These are phyloP conservation scores for Agelastica alni DNA, from an alignment of 2,888 invertebrate genomes.

Conservation along the genomic window DNA sequence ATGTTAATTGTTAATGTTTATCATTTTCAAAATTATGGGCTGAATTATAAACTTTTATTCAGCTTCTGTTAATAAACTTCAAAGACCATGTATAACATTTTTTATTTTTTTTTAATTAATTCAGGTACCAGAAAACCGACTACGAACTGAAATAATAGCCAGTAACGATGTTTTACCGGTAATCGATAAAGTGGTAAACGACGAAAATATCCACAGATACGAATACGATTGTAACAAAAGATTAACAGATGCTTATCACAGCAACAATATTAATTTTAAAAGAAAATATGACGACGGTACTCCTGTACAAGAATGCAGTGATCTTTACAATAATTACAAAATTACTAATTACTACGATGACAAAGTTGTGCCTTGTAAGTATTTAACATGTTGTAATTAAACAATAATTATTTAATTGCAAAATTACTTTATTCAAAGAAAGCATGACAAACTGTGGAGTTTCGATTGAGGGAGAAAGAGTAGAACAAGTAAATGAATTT, in stretches of 20 bases:
- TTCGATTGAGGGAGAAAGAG: too few relatives aligned
- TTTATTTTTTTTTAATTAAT: constrained; percentile 11
- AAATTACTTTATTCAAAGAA: too few relatives aligned
- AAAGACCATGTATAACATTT: background rate
- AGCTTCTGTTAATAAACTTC: too few relatives aligned
- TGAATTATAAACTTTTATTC: too few relatives aligned
- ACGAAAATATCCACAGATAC: constrained; percentile 20
- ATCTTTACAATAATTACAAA: constrained; percentile 8
- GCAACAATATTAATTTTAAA: constrained; percentile 27
- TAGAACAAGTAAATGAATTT: too few relatives aligned
- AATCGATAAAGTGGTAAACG: constrained; percentile 25
- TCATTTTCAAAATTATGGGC: too few relatives aligned
- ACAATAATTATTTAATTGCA: too few relatives aligned
- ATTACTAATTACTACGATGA: constrained; percentile 20
- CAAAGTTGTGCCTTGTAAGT: constrained; percentile 29
- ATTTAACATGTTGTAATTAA: background rate
- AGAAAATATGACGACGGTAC: constrained; percentile 21
- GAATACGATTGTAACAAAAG: constrained; percentile 16
- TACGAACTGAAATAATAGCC: constrained; percentile 25
- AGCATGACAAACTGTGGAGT: too few relatives aligned
- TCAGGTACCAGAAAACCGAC: constrained; percentile 45
- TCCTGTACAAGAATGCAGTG: constrained; percentile 12
- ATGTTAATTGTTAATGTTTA: too few relatives aligned
- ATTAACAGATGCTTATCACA: constrained; percentile 15
- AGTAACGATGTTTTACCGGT: constrained; percentile 17